A percentile compares a stretch with the other conserved stretches of the same genome.
These are phyloP conservation scores for Hirtodrosophila confusa DNA, from an alignment of 2,888 invertebrate species.

Conservation along the genomic window DNA sequence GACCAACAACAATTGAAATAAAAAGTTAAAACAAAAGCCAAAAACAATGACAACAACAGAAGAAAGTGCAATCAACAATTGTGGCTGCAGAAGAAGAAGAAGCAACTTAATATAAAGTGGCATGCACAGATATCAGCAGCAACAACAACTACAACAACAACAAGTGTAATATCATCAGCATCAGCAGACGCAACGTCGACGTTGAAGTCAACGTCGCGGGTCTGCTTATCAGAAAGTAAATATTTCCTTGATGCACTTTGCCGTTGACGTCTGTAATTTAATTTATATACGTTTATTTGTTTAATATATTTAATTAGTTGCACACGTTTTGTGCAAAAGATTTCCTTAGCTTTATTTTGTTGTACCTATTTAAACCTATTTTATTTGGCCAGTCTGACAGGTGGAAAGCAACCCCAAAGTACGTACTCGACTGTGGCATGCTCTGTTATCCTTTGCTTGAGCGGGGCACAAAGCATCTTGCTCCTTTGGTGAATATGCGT, in stretches of 20 bases:
- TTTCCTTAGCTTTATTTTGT: too few relatives aligned
- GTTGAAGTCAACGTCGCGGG: conserved; percentile 1
- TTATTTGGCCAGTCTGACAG: background rate
- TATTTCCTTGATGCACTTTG: conserved; percentile 46
- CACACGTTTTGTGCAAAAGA: too few relatives aligned
- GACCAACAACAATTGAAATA: too few relatives aligned
- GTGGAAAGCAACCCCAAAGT: background rate
- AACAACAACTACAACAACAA: conserved; percentile 1
- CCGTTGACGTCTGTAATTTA: conserved; percentile 11
- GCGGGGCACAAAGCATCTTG: too few relatives aligned
- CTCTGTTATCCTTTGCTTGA: too few relatives aligned
- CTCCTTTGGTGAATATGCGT: too few relatives aligned
- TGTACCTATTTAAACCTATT: too few relatives aligned
- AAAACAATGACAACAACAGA: conserved; percentile 15
- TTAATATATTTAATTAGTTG: background rate
- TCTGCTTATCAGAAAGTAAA: conserved; percentile 56
- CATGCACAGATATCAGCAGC: conserved; percentile 38
- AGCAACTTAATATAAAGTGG: conserved; percentile 13
- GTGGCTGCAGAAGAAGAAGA: conserved; percentile 13
- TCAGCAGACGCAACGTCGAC: conserved; percentile 1
- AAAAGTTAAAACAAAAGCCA: conserved; percentile 22
- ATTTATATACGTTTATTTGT: too few relatives aligned
- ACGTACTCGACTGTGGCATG: too few relatives aligned
- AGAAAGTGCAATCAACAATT: conserved; percentile 48
- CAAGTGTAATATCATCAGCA: background rate